These are phyloP conservation scores for Pseudoatta argentina DNA, from an alignment of 1,140 invertebrate genomes.

Conservation along the genomic window DNA sequence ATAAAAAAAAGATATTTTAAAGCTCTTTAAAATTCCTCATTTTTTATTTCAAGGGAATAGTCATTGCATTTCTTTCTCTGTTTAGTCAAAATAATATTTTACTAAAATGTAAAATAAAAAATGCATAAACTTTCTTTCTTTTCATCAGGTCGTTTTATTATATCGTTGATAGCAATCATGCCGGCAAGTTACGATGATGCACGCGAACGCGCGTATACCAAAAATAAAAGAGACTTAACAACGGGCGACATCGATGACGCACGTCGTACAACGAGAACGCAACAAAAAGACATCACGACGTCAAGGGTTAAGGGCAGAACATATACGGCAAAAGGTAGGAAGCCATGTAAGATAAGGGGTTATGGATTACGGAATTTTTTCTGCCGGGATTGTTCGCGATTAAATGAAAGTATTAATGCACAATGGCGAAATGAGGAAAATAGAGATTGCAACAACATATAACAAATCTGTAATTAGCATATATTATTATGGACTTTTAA, in stretches of 20 bases:
- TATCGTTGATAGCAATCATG: constrained; percentile 27
- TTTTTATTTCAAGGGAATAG: neutral
- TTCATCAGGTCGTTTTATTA: constrained; percentile 4
- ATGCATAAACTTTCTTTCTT: neutral
- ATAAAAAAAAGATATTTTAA: neutral
- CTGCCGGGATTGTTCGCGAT: neutral
- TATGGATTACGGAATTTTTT: neutral
- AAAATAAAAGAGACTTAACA: constrained; percentile 51
- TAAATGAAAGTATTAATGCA: constrained; percentile 23
- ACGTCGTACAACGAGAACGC: constrained; percentile 15
- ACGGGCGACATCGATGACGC: constrained; percentile 50
- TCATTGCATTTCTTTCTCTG: neutral
- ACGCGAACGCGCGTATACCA: constrained; percentile 1
- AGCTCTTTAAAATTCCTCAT: neutral
- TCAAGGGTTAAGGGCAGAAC: constrained; percentile 50
- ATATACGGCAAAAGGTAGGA: constrained; percentile 5
- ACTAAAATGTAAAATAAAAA: neutral
- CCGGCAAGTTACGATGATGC: neutral
- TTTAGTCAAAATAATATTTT: too few relatives aligned
- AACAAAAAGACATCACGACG: constrained; percentile 33
- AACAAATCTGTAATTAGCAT: constrained; percentile 77
- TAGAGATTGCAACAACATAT: neutral
- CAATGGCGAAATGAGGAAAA: constrained; percentile 11
- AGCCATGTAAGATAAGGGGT: constrained; percentile 12
- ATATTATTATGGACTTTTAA: constrained; percentile 70